These are phyloP conservation scores for Parnassius mnemosyne DNA, from an alignment of 2,888 invertebrate species.

Conservation along the genomic window DNA sequence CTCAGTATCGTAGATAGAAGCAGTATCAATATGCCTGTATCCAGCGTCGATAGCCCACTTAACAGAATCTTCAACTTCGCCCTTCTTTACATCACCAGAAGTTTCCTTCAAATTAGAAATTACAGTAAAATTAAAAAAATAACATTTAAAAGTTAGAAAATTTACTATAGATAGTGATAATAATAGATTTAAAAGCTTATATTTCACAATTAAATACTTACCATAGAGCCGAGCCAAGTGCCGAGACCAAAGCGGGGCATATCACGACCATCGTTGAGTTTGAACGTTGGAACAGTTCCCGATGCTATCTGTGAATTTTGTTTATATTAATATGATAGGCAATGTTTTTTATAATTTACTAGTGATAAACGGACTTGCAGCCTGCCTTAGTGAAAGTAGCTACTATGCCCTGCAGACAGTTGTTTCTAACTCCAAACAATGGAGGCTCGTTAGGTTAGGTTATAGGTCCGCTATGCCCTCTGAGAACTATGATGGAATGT, in stretches of 20 bases:
- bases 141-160: too few relatives aligned
- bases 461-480: too few relatives aligned
- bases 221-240: constrained; percentile 77
- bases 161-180: too few relatives aligned
- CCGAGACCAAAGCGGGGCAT: constrained; percentile 84
- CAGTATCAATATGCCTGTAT: constrained; percentile 84
- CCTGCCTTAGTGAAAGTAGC: too few relatives aligned
- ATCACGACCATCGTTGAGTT: constrained; percentile 78
- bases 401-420: too few relatives aligned
- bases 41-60: constrained; percentile 81
- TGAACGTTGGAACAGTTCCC: constrained; percentile 29
- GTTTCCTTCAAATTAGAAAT: not conserved
- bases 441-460: too few relatives aligned
- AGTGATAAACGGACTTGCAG: too few relatives aligned
- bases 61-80: constrained; percentile 67
- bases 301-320: constrained; percentile 6
- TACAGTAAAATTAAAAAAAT: not conserved
- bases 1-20: constrained; percentile 79
- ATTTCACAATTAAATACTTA: constrained; percentile 38
- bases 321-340: not conserved
- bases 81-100: constrained; percentile 20
- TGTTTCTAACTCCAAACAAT: too few relatives aligned
- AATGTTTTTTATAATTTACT: not conserved
- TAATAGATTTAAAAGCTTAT: not conserved
- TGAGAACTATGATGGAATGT: too few relatives aligned